Conservation (phyloP, 2,888 invertebrate genomes). For the Lypha dubia region DNA sequence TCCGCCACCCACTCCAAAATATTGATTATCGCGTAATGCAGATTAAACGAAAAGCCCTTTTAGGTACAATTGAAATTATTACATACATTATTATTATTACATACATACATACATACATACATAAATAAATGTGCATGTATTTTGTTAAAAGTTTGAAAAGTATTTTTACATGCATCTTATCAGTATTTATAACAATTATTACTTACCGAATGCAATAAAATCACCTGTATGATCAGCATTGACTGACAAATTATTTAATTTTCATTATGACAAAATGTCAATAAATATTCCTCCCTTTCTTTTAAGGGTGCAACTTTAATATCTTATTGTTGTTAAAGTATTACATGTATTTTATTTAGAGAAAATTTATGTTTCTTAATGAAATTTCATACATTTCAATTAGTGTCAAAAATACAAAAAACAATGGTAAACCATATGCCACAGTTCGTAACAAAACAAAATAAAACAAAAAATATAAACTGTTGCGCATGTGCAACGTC, state of each 20-base stretch:
- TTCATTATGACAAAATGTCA: slow-evolving; percentile 57
- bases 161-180: not conserved
- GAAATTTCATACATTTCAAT: slow-evolving; percentile 71
- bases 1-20: too few relatives aligned
- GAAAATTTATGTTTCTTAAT: slow-evolving; percentile 64
- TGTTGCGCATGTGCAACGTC: slow-evolving; percentile 67
- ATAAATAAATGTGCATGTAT: too few relatives aligned
- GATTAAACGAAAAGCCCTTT: too few relatives aligned
- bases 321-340: slow-evolving; percentile 38
- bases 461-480: too few relatives aligned
- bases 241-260: slow-evolving; percentile 59
- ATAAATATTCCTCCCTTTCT: slow-evolving; percentile 53
- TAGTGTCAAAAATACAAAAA: slow-evolving; percentile 60
- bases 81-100: too few relatives aligned
- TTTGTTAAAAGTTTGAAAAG: not conserved
- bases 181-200: not conserved
- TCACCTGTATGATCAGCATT: slow-evolving; percentile 25
- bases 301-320: slow-evolving; percentile 42
- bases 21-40: too few relatives aligned
- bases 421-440: slow-evolving; percentile 54
- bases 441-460: slow-evolving; percentile 17
- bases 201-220: slow-evolving; percentile 1
- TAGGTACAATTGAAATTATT: too few relatives aligned
- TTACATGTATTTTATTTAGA: slow-evolving; percentile 36
- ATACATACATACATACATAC: too few relatives aligned